Evolutionary conservation across 37 sponge, comb jelly and placozoan species (phyloP), one percentile per base, ranked within the genome.

Genomic region (Eunapius fragilis): DNA sequence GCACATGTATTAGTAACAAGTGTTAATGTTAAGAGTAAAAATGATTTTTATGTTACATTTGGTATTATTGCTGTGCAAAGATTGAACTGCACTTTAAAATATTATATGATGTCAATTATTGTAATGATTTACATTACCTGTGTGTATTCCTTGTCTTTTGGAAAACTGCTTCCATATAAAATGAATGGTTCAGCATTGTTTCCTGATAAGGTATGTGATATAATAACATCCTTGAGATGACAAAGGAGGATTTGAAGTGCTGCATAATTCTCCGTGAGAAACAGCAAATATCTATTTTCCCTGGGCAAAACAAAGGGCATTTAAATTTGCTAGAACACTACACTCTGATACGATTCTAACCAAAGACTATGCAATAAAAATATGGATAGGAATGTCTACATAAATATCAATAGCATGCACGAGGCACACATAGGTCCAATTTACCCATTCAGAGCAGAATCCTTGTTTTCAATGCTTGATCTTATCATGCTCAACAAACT

Each of bases 371-470:
- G 72, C 72, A 58, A 11, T 4, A 58, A 2, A 58, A 58, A 58
- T 19, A 58, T 58, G 41, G n/a, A 41, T 41, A 41, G 41, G n/a
- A n/a, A n/a, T n/a, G n/a, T n/a, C n/a, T n/a, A n/a, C n/a, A n/a
- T n/a, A n/a, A n/a, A n/a, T n/a, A n/a, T n/a, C n/a, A n/a, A n/a
- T n/a, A n/a, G n/a, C n/a, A n/a, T n/a, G n/a, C n/a, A n/a, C n/a
- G n/a, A n/a, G n/a, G n/a, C n/a, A n/a, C n/a, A n/a, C n/a, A n/a
- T 35, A 24, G n/a, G 33, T 17, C 7, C 23, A 24, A 73, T 87
- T 81, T 49, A 93, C 94, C 94, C 94, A 88, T 94, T 91, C 85
- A 82, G 89, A 28, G 83, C 37, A 37, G 72, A 86, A 38, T 94
- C 95, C 72, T 88, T 82, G 23, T 75, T 86, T 33, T 11, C 37